Conservation (phyloP, 2,888 invertebrate genomes). For the Xiphydria camelus region DNA sequence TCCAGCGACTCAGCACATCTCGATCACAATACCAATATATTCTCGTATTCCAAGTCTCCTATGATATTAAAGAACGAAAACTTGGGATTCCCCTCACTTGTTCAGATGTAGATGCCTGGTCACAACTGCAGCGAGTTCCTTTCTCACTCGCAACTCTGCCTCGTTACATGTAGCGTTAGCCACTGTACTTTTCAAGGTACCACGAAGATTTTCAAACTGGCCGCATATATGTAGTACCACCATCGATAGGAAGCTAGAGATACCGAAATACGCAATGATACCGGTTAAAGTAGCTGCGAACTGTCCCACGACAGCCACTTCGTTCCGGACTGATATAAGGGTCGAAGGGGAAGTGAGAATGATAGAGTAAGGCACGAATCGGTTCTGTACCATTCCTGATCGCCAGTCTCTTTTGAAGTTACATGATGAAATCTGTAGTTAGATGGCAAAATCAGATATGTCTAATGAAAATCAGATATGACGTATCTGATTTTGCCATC, state of each 20-base stretch:
- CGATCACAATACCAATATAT: background rate
- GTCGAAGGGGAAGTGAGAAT: slow-evolving; percentile 8
- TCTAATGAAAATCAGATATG: too few species aligned
- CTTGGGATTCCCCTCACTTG: background rate
- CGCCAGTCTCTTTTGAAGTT: too few species aligned
- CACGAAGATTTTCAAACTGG: slow-evolving; percentile 22
- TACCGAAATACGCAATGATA: slow-evolving; percentile 21
- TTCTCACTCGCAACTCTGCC: too few species aligned
- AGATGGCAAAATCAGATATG: too few species aligned
- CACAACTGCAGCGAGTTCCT: background rate
- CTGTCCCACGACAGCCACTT: slow-evolving; percentile 17
- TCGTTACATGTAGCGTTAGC: too few species aligned
- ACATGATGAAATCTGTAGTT: too few species aligned
- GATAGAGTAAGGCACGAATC: background rate
- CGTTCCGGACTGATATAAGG: slow-evolving; percentile 14
- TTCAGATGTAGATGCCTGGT: background rate
- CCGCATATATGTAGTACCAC: slow-evolving; percentile 26
- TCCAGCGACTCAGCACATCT: background rate
- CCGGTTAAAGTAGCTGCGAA: too few species aligned
- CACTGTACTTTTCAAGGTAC: background rate
- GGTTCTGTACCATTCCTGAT: too few species aligned
- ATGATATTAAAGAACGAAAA: background rate
- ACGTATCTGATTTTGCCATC: too few species aligned
- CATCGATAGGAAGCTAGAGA: slow-evolving; percentile 28
- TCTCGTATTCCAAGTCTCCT: background rate